phyloP scores from a whole-genome alignment of 2,888 invertebrate genomes.

The Bombylius major region DNA sequence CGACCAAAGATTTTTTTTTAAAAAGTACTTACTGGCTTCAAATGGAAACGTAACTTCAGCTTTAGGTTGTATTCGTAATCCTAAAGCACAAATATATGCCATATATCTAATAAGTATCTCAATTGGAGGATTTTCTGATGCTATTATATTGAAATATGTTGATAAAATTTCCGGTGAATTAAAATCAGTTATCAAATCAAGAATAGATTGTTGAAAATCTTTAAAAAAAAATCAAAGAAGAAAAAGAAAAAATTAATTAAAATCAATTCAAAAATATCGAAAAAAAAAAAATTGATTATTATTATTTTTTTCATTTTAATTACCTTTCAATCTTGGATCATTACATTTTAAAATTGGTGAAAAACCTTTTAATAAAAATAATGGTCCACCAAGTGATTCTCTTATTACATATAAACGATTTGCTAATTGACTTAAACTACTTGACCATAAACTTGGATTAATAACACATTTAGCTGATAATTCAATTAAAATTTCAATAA shows the following conservation, averaged over 20 bases:
- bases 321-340: conserved; percentile 27
- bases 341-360: conserved; percentile 26
- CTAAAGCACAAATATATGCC: conserved; percentile 28
- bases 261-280: too few species aligned
- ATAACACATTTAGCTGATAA: conserved; percentile 27
- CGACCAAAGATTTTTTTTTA: background rate
- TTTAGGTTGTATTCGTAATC: conserved; percentile 27
- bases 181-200: conserved; percentile 46
- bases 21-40: background rate
- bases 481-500: conserved; percentile 32
- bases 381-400: conserved; percentile 33
- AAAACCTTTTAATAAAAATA: conserved; percentile 32
- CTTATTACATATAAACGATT: conserved; percentile 32
- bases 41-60: conserved; percentile 32
- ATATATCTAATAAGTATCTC: conserved; percentile 44
- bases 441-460: conserved; percentile 28
- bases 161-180: conserved; percentile 38
- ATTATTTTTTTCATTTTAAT: background rate
- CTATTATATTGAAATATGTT: conserved; percentile 46
- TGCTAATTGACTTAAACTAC: conserved; percentile 28
- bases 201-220: conserved; percentile 53
- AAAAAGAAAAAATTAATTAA: background rate
- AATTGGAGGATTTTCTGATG: conserved; percentile 42
- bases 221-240: conserved; percentile 7
- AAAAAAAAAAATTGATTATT: conserved; percentile 8